Evolutionary conservation across 2,888 invertebrate genomes (phyloP).

Genomic region (Drosophila mimetica): DNA sequence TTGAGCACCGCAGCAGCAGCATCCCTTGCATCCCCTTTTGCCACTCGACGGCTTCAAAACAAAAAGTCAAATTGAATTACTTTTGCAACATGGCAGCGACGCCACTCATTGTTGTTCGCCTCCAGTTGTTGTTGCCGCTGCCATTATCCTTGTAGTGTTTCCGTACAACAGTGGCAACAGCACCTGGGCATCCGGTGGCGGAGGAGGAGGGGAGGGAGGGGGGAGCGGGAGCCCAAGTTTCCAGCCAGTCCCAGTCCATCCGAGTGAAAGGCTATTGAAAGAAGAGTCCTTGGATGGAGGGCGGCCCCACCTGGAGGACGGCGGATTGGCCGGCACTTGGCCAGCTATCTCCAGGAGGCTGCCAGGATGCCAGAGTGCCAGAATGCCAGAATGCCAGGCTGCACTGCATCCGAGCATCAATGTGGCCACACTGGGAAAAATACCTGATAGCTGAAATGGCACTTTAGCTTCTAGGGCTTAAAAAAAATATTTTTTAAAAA

Average conservation of each 20-base stretch:
- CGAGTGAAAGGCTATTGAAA: constrained; percentile 62
- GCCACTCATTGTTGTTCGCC: constrained; percentile 35
- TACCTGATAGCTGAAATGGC: too few relatives aligned
- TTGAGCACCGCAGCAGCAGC: constrained; percentile 7
- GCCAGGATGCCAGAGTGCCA: constrained; percentile 6
- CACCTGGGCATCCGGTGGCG: constrained; percentile 32
- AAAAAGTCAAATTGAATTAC: constrained; percentile 73
- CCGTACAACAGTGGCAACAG: constrained; percentile 46
- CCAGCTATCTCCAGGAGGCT: constrained; percentile 32
- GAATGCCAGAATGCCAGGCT: constrained; percentile 18
- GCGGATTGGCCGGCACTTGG: constrained; percentile 28
- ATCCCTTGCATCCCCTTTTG: neutral
- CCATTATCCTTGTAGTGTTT: constrained; percentile 49
- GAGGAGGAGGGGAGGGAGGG: too few relatives aligned
- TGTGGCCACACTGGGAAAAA: constrained; percentile 3
- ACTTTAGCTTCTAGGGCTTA: too few relatives aligned
- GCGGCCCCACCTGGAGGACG: constrained; percentile 1
- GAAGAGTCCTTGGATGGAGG: constrained; percentile 30
- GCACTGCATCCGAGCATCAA: constrained; percentile 28
- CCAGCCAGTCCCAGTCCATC: constrained; percentile 22
- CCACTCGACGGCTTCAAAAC: constrained; percentile 48
- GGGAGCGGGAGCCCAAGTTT: constrained; percentile 8
- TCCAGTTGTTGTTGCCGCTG: constrained; percentile 36
- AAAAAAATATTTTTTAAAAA: too few relatives aligned
- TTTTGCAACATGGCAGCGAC: constrained; percentile 61